These are phyloP conservation scores for Carduelis carduelis DNA, from an alignment of 2,797 vertebrate genomes.

Conservation along the genomic window DNA sequence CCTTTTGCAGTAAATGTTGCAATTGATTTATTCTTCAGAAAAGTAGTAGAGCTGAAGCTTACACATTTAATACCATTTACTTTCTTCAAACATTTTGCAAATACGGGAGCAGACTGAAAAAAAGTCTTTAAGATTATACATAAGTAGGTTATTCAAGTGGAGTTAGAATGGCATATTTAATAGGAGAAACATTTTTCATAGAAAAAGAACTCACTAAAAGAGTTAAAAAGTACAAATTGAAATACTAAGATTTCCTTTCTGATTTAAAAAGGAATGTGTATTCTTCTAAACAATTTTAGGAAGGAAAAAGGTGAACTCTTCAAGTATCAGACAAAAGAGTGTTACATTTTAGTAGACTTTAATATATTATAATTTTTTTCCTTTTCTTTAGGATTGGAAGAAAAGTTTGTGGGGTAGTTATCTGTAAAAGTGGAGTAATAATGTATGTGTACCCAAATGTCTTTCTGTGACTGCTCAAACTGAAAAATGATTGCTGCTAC, in stretches of 20 bases:
- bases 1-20: background rate
- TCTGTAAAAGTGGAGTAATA: background rate
- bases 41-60: background rate
- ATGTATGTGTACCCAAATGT: background rate
- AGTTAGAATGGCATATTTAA: slow-evolving; percentile 1
- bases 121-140: background rate
- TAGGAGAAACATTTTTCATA: background rate
- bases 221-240: background rate
- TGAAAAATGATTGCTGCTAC: background rate
- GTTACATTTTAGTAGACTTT: background rate
- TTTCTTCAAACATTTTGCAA: background rate
- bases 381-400: background rate
- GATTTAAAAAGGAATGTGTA: background rate
- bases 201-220: background rate
- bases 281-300: background rate
- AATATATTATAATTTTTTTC: background rate
- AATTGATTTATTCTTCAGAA: background rate
- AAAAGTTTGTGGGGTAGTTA: background rate
- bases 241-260: slow-evolving; percentile 1
- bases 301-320: background rate
- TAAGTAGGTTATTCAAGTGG: slow-evolving; percentile 38
- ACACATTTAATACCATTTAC: slow-evolving; percentile 8
- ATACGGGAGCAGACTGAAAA: slow-evolving; percentile 2
- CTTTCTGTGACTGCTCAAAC: background rate
- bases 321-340: background rate